Evolutionary conservation across 2,888 invertebrate genomes (phyloP).

Genomic region (Pterobdella sp.): DNA sequence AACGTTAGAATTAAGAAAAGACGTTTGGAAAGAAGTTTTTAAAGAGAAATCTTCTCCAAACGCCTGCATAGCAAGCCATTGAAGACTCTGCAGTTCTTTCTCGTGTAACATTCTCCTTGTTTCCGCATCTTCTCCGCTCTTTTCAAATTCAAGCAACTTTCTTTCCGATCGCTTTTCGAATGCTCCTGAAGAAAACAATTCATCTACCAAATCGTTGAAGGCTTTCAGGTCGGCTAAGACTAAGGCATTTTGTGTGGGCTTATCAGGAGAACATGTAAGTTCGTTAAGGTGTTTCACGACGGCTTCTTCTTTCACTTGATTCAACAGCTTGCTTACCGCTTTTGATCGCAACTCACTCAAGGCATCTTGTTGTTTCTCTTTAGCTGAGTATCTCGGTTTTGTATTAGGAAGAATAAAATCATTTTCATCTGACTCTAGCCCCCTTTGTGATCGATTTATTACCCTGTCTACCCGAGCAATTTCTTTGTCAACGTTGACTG

Average conservation of each 20-base stretch:
- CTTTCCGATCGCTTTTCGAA: not conserved
- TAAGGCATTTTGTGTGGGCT: slow-evolving; percentile 6
- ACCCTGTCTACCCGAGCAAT: too few species aligned
- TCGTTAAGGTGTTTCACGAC: slow-evolving; percentile 17
- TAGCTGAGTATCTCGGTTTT: too few species aligned
- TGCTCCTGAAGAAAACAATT: slow-evolving; percentile 20
- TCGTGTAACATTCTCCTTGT: not conserved
- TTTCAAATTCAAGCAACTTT: not conserved
- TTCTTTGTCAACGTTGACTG: too few species aligned
- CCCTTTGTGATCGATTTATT: too few species aligned
- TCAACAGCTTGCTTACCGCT: slow-evolving; percentile 8
- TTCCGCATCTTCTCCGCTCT: not conserved
- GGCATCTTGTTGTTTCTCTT: not conserved
- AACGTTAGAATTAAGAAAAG: too few species aligned
- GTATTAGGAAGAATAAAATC: too few species aligned
- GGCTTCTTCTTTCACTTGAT: slow-evolving; percentile 12
- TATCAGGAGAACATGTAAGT: not conserved
- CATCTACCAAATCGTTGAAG: slow-evolving; percentile 16
- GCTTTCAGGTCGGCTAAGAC: slow-evolving; percentile 19
- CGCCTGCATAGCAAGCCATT: slow-evolving; percentile 10
- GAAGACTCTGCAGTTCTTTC: slow-evolving; percentile 21
- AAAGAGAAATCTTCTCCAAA: slow-evolving; percentile 20
- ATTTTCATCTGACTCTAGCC: too few species aligned
- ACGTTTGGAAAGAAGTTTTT: slow-evolving; percentile 2
- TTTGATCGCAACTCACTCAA: slow-evolving; percentile 10